A percentile compares a stretch with the other conserved stretches of the same genome.
phyloP scores from a whole-genome alignment of 2,797 vertebrate species.

The Spondyliosoma cantharus region DNA sequence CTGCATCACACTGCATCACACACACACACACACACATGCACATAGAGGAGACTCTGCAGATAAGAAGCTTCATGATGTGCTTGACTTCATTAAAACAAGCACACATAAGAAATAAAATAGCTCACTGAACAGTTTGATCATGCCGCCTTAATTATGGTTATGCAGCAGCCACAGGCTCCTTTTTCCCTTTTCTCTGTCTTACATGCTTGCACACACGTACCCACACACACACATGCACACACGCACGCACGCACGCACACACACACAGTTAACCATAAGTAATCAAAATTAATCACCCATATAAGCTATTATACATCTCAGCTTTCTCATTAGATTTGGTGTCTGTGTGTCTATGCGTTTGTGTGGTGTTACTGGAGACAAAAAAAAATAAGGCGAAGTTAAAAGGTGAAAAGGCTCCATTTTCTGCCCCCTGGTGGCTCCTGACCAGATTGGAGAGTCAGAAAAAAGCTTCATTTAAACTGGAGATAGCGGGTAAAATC shows the following conservation, averaged over 20 bases:
- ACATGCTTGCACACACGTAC: slow-evolving; percentile 7
- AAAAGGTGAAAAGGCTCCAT: slow-evolving; percentile 12
- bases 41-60: slow-evolving; percentile 15
- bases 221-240: slow-evolving; percentile 34
- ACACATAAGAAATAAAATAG: slow-evolving; percentile 35
- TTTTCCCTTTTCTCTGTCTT: slow-evolving; percentile 30
- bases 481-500: slow-evolving; percentile 8
- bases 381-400: neutral
- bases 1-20: slow-evolving; percentile 24
- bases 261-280: slow-evolving; percentile 22
- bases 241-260: slow-evolving; percentile 14
- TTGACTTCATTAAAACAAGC: slow-evolving; percentile 67
- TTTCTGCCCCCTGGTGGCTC: slow-evolving; percentile 73
- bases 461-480: slow-evolving; percentile 20
- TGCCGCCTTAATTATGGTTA: slow-evolving; percentile 59
- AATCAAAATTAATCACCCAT: slow-evolving; percentile 69
- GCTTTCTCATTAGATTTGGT: slow-evolving; percentile 64
- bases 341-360: slow-evolving; percentile 63
- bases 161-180: slow-evolving; percentile 36
- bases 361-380: slow-evolving; percentile 4
- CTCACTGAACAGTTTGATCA: slow-evolving; percentile 38
- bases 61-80: slow-evolving; percentile 47
- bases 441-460: neutral
- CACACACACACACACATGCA: slow-evolving; percentile 28
- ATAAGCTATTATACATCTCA: slow-evolving; percentile 66